Evolutionary conservation across 2,797 vertebrate species (phyloP), one percentile per base, ranked within the genome.

Genomic region (Cyprinodon diabolis): DNA sequence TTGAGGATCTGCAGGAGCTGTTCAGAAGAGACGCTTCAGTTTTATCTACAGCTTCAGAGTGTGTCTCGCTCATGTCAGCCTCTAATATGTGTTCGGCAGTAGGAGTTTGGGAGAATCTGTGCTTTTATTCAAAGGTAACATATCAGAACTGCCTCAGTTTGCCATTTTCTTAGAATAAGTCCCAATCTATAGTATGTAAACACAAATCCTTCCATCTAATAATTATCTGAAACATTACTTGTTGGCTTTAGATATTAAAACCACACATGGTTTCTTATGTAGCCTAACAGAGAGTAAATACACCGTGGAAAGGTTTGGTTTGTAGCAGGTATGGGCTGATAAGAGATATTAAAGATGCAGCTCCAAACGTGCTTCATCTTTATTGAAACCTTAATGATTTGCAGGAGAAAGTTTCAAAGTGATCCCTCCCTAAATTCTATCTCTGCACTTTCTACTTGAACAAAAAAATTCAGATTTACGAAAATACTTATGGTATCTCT

Each of bases 31-130:
- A 57, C 57, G 71, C 66, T 80, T 82, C 62, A 65, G 52, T 51
- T 47, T 69, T 76, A 77, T 81, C 85, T 85, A 85, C 83, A 89
- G 85, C 81, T 37, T 1, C 21, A 69, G 69, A 37, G 68, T 65
- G 71, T 76, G 78, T 88, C 77, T 84, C 62, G 11, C 56, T 60
- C 25, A 19, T 65, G 66, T 15, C 8, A 40, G 51, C 15, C 37
- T 10, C 66, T 3, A 67, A 13, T 2, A 12, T 4, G 9, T 49
- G 37, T 49, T 63, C 62, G 58, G 47, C 48, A 23, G 49, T 58
- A 43, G 48, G 52, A 51, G 15, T 56, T 17, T 54, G 72, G 45
- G 45, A 77, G 62, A 58, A 66, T 75, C 58, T 68, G 76, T 77
- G 77, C 74, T 82, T 77, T 74, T 23, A 66, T 15, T 3, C 15